phyloP scores from a whole-genome alignment of 2,888 invertebrate genomes.

The Itoplectis maculator region DNA sequence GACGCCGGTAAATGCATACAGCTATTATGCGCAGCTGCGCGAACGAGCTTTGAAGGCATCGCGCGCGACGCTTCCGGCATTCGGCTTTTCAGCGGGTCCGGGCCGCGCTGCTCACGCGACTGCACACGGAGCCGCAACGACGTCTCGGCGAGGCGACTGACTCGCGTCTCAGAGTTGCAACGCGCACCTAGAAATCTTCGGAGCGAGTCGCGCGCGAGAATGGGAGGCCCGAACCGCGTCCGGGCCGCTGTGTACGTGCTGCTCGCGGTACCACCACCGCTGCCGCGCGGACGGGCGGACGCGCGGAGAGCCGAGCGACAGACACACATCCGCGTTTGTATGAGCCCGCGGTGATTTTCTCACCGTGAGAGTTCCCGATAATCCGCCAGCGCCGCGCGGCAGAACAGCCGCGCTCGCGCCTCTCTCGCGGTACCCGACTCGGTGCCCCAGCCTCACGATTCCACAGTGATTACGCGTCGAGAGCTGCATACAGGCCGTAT shows the following conservation, averaged over 20 bases:
- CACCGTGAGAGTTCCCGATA: slow-evolving; percentile 71
- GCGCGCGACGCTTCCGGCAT: slow-evolving; percentile 61
- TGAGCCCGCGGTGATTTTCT: slow-evolving; percentile 67
- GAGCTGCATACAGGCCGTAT: slow-evolving; percentile 46
- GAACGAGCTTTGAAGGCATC: slow-evolving; percentile 50
- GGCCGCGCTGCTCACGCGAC: slow-evolving; percentile 27
- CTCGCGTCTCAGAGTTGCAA: slow-evolving; percentile 10
- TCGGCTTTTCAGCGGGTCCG: slow-evolving; percentile 50
- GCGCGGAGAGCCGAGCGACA: slow-evolving; percentile 39
- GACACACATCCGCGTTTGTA: slow-evolving; percentile 31
- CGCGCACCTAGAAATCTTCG: slow-evolving; percentile 11
- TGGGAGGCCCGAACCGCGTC: slow-evolving; percentile 5
- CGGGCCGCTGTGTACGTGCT: neutral
- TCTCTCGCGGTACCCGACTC: slow-evolving; percentile 36
- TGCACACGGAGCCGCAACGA: slow-evolving; percentile 26
- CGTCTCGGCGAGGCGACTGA: slow-evolving; percentile 9
- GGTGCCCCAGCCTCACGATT: slow-evolving; percentile 64
- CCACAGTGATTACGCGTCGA: slow-evolving; percentile 67
- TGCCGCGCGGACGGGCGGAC: no score
- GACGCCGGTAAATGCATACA: slow-evolving; percentile 10
- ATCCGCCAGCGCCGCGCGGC: slow-evolving; percentile 57
- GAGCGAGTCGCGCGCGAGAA: slow-evolving; percentile 19
- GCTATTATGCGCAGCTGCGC: slow-evolving; percentile 50
- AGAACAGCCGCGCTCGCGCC: slow-evolving; percentile 52
- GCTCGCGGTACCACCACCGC: neutral